Evolutionary conservation across 2,888 invertebrate species (phyloP), one percentile per base, ranked within the genome.

Genomic region (Cephus rjabovi): DNA sequence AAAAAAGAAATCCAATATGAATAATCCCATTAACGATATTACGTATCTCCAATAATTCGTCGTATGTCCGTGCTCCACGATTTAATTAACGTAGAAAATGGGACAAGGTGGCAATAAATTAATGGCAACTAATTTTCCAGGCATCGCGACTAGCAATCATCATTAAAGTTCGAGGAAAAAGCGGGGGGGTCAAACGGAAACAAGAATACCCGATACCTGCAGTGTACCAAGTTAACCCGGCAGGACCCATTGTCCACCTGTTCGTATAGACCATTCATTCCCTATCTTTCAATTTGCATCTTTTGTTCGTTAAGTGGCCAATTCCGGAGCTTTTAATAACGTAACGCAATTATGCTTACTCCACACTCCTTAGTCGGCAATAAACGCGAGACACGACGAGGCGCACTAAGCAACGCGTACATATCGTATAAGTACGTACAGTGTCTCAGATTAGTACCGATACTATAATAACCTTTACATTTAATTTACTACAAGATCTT

Each of bases 271-370:
- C 82, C 80, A 80, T 81, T 83, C 79, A 78, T 79, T 77, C 78
- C 40, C 83, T 87, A 88, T 87, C 84, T 82, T 86, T 84, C 86
- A 84, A 85, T 86, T 87, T 86, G 80, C 84, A 78, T 84, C 85
- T 83, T 84, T 86, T 86, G 86, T 87, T 85, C 80, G 79, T 74
- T 83, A 84, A 86, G 81, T 83, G 77, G 77, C 77, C 84, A 78
- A 84, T 86, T 83, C 78, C 80, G 77, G 71, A 74, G 74, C 79
- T 83, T 9, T 83, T 85, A 85, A 87, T 87, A 85, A 77, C 84
- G 81, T 80, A 83, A 88, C 79, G 80, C 81, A 82, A 83, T 88
- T 87, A 75, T 33, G 15, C 35, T 31, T 23, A 70, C 71, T 15
- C 31, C 71, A 23, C 71, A 23, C 2, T 23, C 56, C 56, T 56